Evolutionary conservation across 2,888 invertebrate species (phyloP).

Genomic region (Ischnura elegans): DNA sequence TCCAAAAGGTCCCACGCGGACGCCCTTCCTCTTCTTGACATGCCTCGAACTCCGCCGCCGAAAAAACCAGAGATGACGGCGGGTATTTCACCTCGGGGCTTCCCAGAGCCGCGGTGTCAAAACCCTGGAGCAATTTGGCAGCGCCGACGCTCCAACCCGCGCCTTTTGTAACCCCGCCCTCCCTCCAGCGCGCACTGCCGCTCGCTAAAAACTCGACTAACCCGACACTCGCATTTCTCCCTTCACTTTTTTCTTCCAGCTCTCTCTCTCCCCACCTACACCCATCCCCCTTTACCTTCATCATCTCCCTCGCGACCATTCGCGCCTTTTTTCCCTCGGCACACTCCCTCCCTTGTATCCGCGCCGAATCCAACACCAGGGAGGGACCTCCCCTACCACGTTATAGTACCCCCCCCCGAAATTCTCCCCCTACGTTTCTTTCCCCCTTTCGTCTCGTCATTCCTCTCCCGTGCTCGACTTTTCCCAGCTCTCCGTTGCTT

Average conservation of each 20-base stretch:
- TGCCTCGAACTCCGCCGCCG: too few relatives aligned
- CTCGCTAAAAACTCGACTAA: conserved; percentile 30
- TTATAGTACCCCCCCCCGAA: too few relatives aligned
- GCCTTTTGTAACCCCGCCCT: neutral
- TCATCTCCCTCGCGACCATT: neutral
- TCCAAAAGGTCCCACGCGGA: too few relatives aligned
- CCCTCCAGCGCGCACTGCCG: neutral
- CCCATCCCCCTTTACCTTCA: neutral
- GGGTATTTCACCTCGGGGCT: neutral
- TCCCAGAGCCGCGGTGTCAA: too few relatives aligned
- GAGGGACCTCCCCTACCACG: neutral
- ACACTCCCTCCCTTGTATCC: neutral
- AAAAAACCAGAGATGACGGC: neutral
- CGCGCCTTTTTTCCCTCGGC: neutral
- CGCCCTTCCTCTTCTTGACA: too few relatives aligned
- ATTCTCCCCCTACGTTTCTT: neutral
- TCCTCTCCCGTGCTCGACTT: neutral
- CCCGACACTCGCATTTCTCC: neutral
- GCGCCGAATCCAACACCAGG: neutral
- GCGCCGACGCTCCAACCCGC: neutral
- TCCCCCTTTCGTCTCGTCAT: neutral
- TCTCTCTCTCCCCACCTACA: neutral
- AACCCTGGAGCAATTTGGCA: neutral
- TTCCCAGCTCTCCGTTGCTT: neutral
- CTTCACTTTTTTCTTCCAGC: neutral